A percentile compares a stretch with the other conserved stretches of the same genome.
phyloP scores from a whole-genome alignment of 2,888 invertebrate species.

The Ethmia dodecea region DNA sequence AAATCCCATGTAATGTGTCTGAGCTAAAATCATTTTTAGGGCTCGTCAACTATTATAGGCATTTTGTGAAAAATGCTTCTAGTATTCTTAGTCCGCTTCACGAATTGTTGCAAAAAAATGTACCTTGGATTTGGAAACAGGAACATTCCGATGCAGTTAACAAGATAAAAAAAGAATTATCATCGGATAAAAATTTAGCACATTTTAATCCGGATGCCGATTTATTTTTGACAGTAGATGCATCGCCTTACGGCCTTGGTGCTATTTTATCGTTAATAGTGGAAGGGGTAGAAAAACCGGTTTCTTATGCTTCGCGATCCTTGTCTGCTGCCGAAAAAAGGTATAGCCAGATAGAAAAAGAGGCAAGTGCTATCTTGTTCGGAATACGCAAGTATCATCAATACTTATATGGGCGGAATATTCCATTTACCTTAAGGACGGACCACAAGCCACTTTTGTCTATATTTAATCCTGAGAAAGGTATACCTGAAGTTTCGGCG shows the following conservation, averaged over 20 bases:
- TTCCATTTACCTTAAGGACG: constrained; percentile 2
- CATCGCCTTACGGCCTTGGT: constrained; percentile 2
- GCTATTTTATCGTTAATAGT: constrained; percentile 2
- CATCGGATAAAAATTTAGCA: constrained; percentile 3
- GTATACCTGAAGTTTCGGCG: constrained; percentile 5
- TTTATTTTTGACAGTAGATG: constrained; percentile 2
- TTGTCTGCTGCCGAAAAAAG: not conserved
- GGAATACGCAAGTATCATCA: constrained; percentile 4
- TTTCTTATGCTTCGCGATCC: constrained; percentile 2
- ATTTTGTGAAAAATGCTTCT: constrained; percentile 1
- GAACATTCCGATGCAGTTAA: not conserved
- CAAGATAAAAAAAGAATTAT: not conserved
- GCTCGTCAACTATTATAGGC: constrained; percentile 1
- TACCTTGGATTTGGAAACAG: not conserved
- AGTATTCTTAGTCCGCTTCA: not conserved
- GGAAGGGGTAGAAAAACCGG: not conserved
- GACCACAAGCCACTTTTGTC: constrained; percentile 10
- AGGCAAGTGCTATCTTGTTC: constrained; percentile 6
- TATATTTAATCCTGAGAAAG: no score
- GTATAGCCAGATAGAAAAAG: constrained; percentile 5
- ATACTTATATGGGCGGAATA: not conserved
- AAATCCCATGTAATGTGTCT: not conserved
- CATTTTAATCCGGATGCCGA: constrained; percentile 1
- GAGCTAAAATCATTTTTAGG: constrained; percentile 6
- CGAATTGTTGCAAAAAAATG: not conserved